Conservation (phyloP, 1,140 invertebrate genomes). For the Camponotus floridanus region DNA sequence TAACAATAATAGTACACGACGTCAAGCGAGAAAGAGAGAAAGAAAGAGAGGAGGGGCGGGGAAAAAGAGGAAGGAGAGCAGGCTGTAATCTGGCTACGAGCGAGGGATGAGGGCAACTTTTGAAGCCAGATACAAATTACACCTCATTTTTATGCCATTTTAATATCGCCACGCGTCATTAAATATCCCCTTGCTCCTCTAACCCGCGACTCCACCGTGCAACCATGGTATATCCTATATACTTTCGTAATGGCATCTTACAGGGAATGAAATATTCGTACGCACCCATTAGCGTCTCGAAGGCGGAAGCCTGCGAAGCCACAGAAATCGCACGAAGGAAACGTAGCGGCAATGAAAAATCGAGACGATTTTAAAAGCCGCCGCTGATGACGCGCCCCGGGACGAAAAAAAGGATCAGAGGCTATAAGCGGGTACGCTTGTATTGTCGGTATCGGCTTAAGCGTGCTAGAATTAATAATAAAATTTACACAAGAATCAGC, state of each 20-base stretch:
- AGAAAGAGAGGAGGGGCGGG: slow-evolving; percentile 4
- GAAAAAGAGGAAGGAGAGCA: slow-evolving; percentile 27
- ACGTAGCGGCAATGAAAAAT: slow-evolving; percentile 68
- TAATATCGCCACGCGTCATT: slow-evolving; percentile 86
- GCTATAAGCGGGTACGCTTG: background rate
- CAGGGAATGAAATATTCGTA: slow-evolving; percentile 79
- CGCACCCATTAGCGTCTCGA: slow-evolving; percentile 76
- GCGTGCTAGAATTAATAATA: slow-evolving; percentile 36
- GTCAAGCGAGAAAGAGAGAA: slow-evolving; percentile 34
- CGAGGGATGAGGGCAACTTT: slow-evolving; percentile 76
- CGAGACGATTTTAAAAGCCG: slow-evolving; percentile 58
- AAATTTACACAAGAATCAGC: background rate
- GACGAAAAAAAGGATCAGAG: background rate
- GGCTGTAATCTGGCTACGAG: slow-evolving; percentile 54
- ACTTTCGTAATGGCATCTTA: slow-evolving; percentile 65
- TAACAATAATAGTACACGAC: slow-evolving; percentile 81
- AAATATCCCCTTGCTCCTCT: slow-evolving; percentile 80
- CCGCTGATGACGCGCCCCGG: slow-evolving; percentile 10
- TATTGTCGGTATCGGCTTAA: slow-evolving; percentile 38
- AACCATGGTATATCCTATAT: slow-evolving; percentile 58
- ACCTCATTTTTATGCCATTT: slow-evolving; percentile 86
- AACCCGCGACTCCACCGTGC: slow-evolving; percentile 21
- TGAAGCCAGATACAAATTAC: slow-evolving; percentile 85
- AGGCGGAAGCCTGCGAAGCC: slow-evolving; percentile 62
- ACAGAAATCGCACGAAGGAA: slow-evolving; percentile 61